Evolutionary conservation across 2,113 vertebrate genomes (phyloP).

Genomic region (Trogon surrucura): DNA sequence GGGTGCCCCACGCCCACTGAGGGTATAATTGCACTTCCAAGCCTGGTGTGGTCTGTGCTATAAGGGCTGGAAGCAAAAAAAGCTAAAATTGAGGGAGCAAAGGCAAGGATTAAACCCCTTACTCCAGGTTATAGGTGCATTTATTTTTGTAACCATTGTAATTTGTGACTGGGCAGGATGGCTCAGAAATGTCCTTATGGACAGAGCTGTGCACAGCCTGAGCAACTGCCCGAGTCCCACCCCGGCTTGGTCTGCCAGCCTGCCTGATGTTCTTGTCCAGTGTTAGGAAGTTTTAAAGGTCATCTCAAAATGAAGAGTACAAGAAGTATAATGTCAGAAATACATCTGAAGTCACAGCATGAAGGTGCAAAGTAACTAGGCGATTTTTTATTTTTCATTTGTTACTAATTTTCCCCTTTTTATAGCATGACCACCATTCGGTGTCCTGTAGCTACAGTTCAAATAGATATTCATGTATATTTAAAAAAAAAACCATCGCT

Average conservation of each 20-base stretch:
- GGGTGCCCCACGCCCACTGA: not conserved
- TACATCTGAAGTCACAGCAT: not conserved
- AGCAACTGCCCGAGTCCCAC: fast-evolving
- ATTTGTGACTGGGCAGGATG: not conserved
- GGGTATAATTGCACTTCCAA: not conserved
- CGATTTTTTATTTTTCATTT: not conserved
- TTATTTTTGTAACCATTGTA: not conserved
- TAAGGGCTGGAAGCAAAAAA: not conserved
- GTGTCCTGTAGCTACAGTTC: not conserved
- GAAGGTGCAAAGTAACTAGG: not conserved
- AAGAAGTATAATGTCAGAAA: not conserved
- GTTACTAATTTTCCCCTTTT: not conserved
- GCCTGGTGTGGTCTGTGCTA: not conserved
- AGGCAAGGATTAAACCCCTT: not conserved
- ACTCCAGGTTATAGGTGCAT: not conserved
- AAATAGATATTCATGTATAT: not conserved
- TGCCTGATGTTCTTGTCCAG: not conserved
- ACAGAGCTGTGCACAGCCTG: fast-evolving
- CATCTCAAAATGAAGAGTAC: not conserved
- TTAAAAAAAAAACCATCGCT: not conserved
- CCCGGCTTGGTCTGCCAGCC: not conserved
- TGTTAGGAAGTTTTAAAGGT: not conserved
- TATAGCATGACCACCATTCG: fast-evolving
- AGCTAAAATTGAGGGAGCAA: not conserved
- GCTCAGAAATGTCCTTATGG: not conserved